Evolutionary conservation across 2,797 vertebrate genomes (phyloP), one percentile per base, ranked within the genome.

Genomic region (Tenualosa thibaudeaui): DNA sequence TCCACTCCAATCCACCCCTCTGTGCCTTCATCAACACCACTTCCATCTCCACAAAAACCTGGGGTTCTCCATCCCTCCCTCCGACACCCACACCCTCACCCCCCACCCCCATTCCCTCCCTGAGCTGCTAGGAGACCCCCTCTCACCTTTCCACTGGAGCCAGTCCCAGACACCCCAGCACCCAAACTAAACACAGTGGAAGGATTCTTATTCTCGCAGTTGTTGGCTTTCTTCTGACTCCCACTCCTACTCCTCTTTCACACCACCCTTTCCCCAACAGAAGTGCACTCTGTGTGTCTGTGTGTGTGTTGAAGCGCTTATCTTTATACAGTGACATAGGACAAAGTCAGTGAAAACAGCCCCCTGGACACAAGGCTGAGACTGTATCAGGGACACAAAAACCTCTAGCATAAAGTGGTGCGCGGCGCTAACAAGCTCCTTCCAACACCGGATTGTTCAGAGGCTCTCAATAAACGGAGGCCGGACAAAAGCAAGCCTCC

Each of bases 71-170:
- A 10, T 51, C 50, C 50, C 50, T 22, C 17, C 58, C 58, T 24
- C 56, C 19, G 6, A 22, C 19, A n/a, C 6, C 58, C 58, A n/a
- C 65, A 26, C 15, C 17, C 19, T 3, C 54, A 65, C 62, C 37
- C 68, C 15, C 31, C 68, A 71, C 8, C 26, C 4, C 40, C 71
- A 9, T 40, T 5, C 17, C 15, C 71, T 43, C 40, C 31, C 65
- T 31, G n/a, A 89, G 91, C 91, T 92, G 90, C 89, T 85, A 87
- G n/a, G 89, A 90, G 90, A 93, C 90, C 89, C 89, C 89, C 89
- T 92, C 93, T 93, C 89, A 71, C 85, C 89, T 94, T 93, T 92
- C 91, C 87, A 37, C 85, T 89, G 91, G 91, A 93, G 91, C 92
- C 91, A 91, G 71, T 78, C 85, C 89, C 83, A 58, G 62, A 90